Percentiles rank a stretch among this genome's conserved stretches.
phyloP scores from a whole-genome alignment of 2,113 vertebrate species.

The Struthio camelus region DNA sequence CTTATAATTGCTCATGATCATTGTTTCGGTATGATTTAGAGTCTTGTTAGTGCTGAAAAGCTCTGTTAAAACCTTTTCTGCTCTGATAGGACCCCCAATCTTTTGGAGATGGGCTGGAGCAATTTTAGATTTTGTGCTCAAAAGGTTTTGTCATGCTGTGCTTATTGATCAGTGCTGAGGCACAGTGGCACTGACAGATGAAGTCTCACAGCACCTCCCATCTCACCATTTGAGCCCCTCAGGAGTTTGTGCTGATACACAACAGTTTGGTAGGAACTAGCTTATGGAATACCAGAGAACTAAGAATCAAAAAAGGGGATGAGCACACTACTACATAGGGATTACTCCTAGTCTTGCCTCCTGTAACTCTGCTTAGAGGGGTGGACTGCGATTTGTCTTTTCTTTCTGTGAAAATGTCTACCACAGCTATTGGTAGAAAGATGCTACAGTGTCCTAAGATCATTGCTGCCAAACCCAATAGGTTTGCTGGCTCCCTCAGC shows the following conservation, averaged over 20 bases:
- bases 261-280: not conserved
- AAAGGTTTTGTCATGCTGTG: not conserved
- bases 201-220: not conserved
- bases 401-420: not conserved
- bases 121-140: not conserved
- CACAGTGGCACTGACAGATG: not conserved
- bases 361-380: not conserved
- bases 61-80: not conserved
- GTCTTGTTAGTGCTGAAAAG: not conserved
- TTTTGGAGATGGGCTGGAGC: not conserved
- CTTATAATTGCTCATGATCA: not conserved
- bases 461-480: not conserved
- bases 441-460: not conserved
- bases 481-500: not conserved
- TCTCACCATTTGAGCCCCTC: not conserved
- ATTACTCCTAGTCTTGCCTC: not conserved
- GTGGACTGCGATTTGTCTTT: not conserved
- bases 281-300: not conserved
- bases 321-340: accelerated
- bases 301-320: not conserved
- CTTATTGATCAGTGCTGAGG: not conserved
- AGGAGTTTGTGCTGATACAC: not conserved
- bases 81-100: not conserved
- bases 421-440: not conserved
- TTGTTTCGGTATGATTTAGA: not conserved